Evolutionary conservation across 2,888 invertebrate species (phyloP), one percentile per base, ranked within the genome.

Genomic region (Amphiduros pacificus): DNA sequence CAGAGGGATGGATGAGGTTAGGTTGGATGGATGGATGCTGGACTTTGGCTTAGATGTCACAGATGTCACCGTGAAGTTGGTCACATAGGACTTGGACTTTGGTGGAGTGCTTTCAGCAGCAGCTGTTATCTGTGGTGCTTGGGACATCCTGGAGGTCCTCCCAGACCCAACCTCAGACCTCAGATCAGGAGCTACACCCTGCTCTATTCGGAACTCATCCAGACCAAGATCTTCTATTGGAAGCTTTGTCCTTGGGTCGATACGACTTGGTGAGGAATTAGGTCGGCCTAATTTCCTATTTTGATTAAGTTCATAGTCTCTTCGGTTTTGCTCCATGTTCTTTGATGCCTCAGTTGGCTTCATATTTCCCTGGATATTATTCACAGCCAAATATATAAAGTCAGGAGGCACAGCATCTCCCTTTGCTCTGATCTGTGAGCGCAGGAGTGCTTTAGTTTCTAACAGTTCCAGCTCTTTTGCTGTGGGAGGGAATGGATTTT

Each of bases 311-410:
- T 65, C 63, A n/a, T 53, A 28, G 14, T 64, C 61, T 26, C 62
- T 31, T 1, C 60, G 29, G 61, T 76, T 76, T 49, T 63, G 61
- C 36, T 70, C 68, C 20, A 76, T 77, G 61, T 78, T 76, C 57
- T 52, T 65, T 56, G 65, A 70, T 31, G 73, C 72, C 61, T 76
- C 75, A 26, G 68, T 70, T 1, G 71, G 70, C 53, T 70, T 72
- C 71, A 76, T 71, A 3, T 24, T 26, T 17, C 57, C 71, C 51
- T 80, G 77, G 41, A 80, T 78, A 31, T 77, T 73, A 69, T 75
- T 78, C 1, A 80, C 75, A 14, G 78, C 76, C n/a, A 78, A 65
- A 57, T 78, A 79, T 14, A 81, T 75, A 67, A 81, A 81, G 61
- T 79, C 78, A 20, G 81, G 81, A 1, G 80, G 79, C 9, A 77